Evolutionary conservation across 2,113 vertebrate genomes (phyloP).

Genomic region (Mobula hypostoma): DNA sequence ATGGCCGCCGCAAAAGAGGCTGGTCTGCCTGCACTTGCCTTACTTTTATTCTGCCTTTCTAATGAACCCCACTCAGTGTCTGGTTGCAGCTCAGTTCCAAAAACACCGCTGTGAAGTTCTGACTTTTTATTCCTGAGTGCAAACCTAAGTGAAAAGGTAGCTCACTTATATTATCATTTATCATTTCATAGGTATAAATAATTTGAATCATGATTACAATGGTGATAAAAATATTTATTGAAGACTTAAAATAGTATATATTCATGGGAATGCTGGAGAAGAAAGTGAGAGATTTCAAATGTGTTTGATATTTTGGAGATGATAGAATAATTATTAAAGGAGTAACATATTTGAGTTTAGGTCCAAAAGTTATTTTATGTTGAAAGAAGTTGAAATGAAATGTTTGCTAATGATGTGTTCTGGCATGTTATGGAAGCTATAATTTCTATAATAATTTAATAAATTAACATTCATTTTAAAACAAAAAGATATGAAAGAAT

Average conservation of each 20-base stretch:
- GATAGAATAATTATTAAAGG: neutral
- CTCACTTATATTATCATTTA: neutral
- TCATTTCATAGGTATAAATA: neutral
- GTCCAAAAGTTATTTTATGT: neutral
- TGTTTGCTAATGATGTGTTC: neutral
- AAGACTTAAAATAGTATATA: neutral
- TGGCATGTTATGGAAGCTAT: no score
- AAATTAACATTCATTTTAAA: no score
- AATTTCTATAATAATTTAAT: no score
- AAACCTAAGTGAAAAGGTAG: no score
- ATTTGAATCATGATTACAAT: neutral
- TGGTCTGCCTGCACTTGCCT: no score
- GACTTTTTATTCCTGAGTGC: no score
- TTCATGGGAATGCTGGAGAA: neutral
- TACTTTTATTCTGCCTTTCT: no score
- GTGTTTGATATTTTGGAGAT: neutral
- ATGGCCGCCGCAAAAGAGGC: no score
- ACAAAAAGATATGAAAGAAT: no score
- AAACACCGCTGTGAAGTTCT: no score
- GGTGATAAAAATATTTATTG: neutral
- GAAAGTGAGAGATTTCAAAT: neutral
- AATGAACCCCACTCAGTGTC: no score
- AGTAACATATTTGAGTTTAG: neutral
- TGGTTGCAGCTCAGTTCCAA: no score
- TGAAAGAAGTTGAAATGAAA: neutral